Evolutionary conservation across 1,140 invertebrate species (phyloP).

Genomic region (Oscheius sp.): DNA sequence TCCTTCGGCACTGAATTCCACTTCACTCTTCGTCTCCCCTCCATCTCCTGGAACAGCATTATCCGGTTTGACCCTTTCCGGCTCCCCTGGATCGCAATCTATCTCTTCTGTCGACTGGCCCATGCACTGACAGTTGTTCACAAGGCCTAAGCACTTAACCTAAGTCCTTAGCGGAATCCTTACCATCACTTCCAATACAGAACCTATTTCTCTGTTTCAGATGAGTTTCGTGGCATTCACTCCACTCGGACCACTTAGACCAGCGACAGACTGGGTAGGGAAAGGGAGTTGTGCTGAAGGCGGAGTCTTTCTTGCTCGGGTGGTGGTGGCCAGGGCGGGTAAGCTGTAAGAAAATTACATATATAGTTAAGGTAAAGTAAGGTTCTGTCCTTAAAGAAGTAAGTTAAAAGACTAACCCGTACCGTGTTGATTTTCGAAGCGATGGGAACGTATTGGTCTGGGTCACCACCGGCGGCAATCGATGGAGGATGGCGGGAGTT

Average conservation of each 20-base stretch:
- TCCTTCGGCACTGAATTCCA: background rate
- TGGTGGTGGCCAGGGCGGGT: background rate
- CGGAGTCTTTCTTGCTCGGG: constrained; percentile 18
- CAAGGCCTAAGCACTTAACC: constrained; percentile 15
- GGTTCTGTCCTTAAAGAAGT: too few relatives aligned
- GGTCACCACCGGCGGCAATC: background rate
- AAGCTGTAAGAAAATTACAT: background rate
- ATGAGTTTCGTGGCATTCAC: constrained; percentile 16
- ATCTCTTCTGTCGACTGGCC: constrained; percentile 25
- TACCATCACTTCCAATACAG: constrained; percentile 32
- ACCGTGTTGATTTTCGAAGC: constrained; percentile 13
- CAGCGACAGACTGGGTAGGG: constrained; percentile 30
- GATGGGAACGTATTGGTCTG: constrained; percentile 24
- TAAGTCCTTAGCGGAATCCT: background rate
- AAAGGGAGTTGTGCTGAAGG: constrained; percentile 20
- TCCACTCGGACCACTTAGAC: constrained; percentile 38
- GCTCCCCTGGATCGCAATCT: constrained; percentile 17
- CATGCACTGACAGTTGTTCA: constrained; percentile 37
- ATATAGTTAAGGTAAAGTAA: too few relatives aligned
- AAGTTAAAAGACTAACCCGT: background rate
- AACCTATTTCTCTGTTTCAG: constrained; percentile 29
- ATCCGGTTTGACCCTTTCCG: constrained; percentile 3
- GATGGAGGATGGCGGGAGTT: too few relatives aligned
- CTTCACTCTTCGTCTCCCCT: background rate
- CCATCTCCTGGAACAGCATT: background rate